A percentile compares a stretch with the other conserved stretches of the same genome.
Conservation (phyloP, 53 echinoderm and acorn worm genomes). For the Arbacia lixula region DNA sequence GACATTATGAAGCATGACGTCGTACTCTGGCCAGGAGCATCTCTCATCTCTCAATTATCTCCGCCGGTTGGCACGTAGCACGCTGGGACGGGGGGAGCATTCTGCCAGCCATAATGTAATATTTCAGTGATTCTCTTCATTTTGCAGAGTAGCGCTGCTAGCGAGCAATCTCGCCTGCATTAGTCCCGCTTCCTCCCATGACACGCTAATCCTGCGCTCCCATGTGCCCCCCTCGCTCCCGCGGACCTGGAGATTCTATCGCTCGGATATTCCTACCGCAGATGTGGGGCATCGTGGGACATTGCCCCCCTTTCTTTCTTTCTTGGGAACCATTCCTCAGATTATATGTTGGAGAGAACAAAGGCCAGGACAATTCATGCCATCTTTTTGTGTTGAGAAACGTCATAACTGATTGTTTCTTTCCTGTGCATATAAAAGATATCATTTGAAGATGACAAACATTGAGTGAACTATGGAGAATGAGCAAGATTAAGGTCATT, state of each 20-base stretch:
- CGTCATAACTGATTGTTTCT: no score
- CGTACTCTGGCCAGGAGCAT: conserved; percentile 17
- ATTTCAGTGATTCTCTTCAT: conserved; percentile 33
- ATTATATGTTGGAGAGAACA: no score
- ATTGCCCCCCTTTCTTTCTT: no score
- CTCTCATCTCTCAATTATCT: conserved; percentile 25
- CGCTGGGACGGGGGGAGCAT: not conserved
- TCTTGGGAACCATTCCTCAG: no score
- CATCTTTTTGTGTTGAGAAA: no score
- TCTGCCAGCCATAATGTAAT: conserved; percentile 36
- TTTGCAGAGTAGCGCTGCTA: not conserved
- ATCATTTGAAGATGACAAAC: no score
- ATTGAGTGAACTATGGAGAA: no score
- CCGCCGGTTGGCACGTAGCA: conserved; percentile 14
- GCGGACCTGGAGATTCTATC: not conserved
- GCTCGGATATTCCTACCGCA: no score
- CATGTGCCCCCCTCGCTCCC: not conserved
- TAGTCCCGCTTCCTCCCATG: conserved; percentile 33
- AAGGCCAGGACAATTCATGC: no score
- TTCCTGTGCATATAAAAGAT: no score
- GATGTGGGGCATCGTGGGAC: no score
- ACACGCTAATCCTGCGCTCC: conserved; percentile 3
- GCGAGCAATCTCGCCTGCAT: conserved; percentile 26
- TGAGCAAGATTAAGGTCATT: no score
- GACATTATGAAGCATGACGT: not conserved